Evolutionary conservation across 92 coral and sea anemone genomes (phyloP).

Genomic region (Paragorgia papillata): DNA sequence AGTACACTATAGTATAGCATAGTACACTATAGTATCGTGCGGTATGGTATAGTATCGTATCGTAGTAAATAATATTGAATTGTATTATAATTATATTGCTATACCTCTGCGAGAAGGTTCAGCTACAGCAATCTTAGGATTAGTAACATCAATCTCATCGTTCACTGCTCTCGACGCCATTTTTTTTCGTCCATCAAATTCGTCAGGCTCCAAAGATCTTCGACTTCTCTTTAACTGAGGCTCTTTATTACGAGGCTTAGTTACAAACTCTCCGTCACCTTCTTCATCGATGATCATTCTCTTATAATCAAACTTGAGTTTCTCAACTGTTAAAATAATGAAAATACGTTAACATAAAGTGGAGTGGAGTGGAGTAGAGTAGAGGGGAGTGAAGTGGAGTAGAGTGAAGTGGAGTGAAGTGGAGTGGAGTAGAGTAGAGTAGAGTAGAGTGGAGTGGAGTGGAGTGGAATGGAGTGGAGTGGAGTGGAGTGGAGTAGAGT

Average conservation of each 20-base stretch:
- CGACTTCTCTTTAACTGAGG: slow-evolving; percentile 57
- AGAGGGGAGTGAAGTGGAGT: neutral
- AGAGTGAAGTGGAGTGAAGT: slow-evolving; percentile 6
- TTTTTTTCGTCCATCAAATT: slow-evolving; percentile 77
- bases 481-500: neutral
- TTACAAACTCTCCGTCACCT: slow-evolving; percentile 95
- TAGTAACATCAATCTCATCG: slow-evolving; percentile 29
- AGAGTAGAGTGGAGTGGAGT: neutral
- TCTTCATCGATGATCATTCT: slow-evolving; percentile 96
- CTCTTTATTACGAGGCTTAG: slow-evolving; percentile 45
- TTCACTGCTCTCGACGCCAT: slow-evolving; percentile 69
- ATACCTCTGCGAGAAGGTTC: slow-evolving; percentile 46
- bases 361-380: neutral
- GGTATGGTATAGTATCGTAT: no score
- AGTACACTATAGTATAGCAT: no score
- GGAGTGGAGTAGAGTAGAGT: neutral
- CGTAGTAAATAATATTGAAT: no score
- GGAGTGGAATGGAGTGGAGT: neutral
- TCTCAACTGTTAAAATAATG: slow-evolving; percentile 39
- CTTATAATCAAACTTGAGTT: slow-evolving; percentile 85
- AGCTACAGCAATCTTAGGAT: slow-evolving; percentile 26
- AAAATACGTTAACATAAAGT: neutral
- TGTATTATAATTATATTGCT: neutral
- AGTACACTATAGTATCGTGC: no score
- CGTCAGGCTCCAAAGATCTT: slow-evolving; percentile 67